Base-by-base conservation (phyloP, 2,797 vertebrate genomes). In the Lagocephalus sceleratus region DNA sequence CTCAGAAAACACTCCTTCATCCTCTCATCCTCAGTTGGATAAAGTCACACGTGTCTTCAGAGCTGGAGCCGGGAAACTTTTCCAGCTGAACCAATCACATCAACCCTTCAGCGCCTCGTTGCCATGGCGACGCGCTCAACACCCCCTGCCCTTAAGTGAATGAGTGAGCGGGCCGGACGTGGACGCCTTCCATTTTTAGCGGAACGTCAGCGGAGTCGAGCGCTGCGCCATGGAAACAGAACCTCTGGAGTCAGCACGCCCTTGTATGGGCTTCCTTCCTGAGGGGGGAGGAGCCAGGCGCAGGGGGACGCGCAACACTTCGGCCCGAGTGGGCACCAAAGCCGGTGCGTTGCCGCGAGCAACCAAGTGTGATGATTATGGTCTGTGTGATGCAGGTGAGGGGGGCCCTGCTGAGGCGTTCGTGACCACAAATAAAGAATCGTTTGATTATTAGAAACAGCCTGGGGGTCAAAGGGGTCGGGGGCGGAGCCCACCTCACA, bases 341-440 rank as follows among this genome's bases (percentile, higher is more conserved):
- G 69, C 32, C 62, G 25, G 54, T 66, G n/a, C 1, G 53, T 70
- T 9, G 45, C 71, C 48, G 26, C 12, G 2, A 32, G 29, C 10
- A 11, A 32, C 29, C 9, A 32, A 32, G 29, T 32, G 51, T 48
- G 47, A 48, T 71, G 76, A 76, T 75, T 64, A 60, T 60, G 64
- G 65, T 40, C 52, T 70, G 63, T 42, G 1, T 6, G 42, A 46
- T 25, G 45, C 40, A 22, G 42, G 60, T 0, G 17, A 49, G 40
- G 16, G 14, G 2, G 9, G 38, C 38, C 6, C 38, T 6, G 15
- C 7, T 5, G 38, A 40, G n/a, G 29, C 12, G 29, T 32, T 11
- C 25, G 5, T 25, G 7, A 25, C 7, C 4, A 7, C 23, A 25
- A n/a, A n/a, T n/a, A n/a, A n/a, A n/a, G n/a, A n/a, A n/a, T n/a